Base-by-base conservation (phyloP, 2,888 invertebrate species). In the Frankliniella intonsa region DNA sequence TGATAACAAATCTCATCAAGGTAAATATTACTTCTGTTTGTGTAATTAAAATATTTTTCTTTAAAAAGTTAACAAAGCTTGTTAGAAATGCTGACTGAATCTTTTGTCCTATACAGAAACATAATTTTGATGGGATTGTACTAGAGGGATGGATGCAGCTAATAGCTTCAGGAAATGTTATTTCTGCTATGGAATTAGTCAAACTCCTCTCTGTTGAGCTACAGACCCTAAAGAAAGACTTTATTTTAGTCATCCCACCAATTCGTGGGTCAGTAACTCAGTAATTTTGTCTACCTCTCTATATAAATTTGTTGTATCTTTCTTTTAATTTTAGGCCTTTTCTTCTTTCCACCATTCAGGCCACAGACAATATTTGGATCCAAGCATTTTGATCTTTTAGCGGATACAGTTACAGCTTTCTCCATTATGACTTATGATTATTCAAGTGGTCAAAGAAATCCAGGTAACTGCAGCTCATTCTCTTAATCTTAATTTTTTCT, bases 391-490 rank as follows among this genome's bases (percentile, higher is more conserved):
- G 92, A 95, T 86, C 90, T 91, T 80, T 90, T 98, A 81, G 92
- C 93, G 84, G 92, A 93, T 9, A 90, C 93, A 87, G 92, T 98
- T 0, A 93, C 94, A 86, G 95, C 93, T 49, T 96, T 98, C 86
- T 97, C 97, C 55, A 90, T 98, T n/a, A 98, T 98, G 97, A 97
- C 97, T 0, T 98, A 98, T 87, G 98, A 98, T 87, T 98, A 92
- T 88, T 97, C 97, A 3, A 94, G 89, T 87, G 90, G 93, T 17
- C 93, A 94, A 87, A 91, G 93, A 85, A 76, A 22, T 76, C 95
- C 95, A 85, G 95, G 94, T 92, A 86, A 86, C 83, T 81, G 82
- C 8, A 55, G 17, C 27, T 17, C 80, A n/a, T 51, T 19, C 80
- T 62, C 80, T 82, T 80, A 38, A 38, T 0, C 55, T 65, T 25